phyloP scores from a whole-genome alignment of 2,888 invertebrate genomes.

The Torymus texanus region DNA sequence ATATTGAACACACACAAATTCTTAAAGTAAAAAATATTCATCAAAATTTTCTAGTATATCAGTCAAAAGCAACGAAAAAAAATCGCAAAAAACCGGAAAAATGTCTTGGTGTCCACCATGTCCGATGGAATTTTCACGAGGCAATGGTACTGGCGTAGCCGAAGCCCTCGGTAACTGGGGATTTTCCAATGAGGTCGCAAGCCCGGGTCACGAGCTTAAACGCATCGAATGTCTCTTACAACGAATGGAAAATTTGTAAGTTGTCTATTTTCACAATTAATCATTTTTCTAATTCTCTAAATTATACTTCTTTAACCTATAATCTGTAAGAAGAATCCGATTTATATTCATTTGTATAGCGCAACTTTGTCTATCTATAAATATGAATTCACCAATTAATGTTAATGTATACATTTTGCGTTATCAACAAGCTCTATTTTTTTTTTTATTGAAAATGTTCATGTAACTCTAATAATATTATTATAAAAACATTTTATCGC shows the following conservation, averaged over 20 bases:
- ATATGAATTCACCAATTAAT: too few species aligned
- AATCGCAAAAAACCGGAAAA: conserved; percentile 16
- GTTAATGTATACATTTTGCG: too few species aligned
- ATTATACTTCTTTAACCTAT: too few species aligned
- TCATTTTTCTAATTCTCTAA: neutral
- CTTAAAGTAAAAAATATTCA: neutral
- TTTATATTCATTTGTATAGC: too few species aligned
- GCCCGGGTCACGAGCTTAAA: conserved; percentile 65
- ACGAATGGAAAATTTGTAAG: conserved; percentile 68
- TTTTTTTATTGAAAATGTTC: too few species aligned
- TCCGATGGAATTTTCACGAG: conserved; percentile 63
- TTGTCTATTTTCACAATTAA: neutral
- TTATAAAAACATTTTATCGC: too few species aligned
- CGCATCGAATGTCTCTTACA: conserved; percentile 67
- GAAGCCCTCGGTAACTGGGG: conserved; percentile 72
- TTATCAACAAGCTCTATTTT: too few species aligned
- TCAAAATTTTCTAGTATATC: conserved; percentile 29
- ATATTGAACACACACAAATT: too few species aligned
- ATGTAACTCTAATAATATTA: too few species aligned
- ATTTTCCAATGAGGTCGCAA: conserved; percentile 65
- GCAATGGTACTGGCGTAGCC: conserved; percentile 65
- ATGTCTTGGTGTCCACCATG: conserved; percentile 56
- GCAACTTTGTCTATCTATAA: too few species aligned
- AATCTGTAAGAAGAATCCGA: too few species aligned
- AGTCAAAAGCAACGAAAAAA: neutral